Evolutionary conservation across 2,113 vertebrate genomes (phyloP).

Genomic region (Percina caprodes): DNA sequence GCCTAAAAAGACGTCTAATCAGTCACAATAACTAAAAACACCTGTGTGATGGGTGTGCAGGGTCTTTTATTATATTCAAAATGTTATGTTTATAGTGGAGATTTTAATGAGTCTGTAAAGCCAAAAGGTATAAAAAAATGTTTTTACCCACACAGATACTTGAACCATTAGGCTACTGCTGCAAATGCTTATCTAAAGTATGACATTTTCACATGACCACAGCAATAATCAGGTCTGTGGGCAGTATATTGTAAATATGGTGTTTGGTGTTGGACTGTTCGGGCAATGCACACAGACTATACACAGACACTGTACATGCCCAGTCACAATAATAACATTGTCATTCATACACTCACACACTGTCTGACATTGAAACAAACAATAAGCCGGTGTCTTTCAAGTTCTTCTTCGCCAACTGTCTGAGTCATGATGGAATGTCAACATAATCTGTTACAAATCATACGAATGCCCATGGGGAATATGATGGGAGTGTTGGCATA

Average conservation of each 20-base stretch:
- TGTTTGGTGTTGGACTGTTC: neutral
- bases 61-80: neutral
- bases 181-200: neutral
- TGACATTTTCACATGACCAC: neutral
- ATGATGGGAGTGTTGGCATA: conserved; percentile 22
- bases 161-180: neutral
- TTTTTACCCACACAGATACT: neutral
- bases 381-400: conserved; percentile 11
- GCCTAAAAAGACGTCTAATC: neutral
- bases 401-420: conserved; percentile 17
- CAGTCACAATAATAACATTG: conserved; percentile 1
- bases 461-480: neutral
- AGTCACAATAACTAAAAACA: neutral
- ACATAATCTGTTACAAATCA: conserved; percentile 41
- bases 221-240: neutral
- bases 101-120: neutral
- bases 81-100: neutral
- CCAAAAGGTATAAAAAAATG: neutral
- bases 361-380: conserved; percentile 10
- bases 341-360: neutral
- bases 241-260: neutral
- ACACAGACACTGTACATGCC: conserved; percentile 11
- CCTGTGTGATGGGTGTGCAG: neutral
- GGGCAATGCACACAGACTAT: conserved; percentile 1
- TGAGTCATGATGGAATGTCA: conserved; percentile 40